Evolutionary conservation across 2,888 invertebrate genomes (phyloP).

Genomic region (Eutolmus rufibarbis): DNA sequence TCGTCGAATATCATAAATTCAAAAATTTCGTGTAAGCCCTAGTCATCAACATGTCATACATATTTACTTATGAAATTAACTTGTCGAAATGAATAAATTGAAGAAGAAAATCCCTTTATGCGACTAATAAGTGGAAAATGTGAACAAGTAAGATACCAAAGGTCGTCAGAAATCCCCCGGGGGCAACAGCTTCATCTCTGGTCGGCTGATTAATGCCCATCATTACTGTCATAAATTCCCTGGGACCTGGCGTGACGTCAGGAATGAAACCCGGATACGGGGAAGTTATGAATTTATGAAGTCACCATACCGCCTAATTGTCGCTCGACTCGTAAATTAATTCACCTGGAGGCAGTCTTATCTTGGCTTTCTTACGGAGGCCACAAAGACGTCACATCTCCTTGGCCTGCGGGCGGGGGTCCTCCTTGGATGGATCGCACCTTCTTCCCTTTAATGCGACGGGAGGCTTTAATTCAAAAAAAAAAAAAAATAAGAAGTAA

Average conservation of each 20-base stretch:
- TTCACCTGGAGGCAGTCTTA: not conserved
- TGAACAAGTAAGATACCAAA: not conserved
- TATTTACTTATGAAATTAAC: not conserved
- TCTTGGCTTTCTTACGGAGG: not conserved
- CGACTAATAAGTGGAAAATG: not conserved
- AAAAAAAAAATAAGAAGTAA: not conserved
- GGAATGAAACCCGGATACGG: not conserved
- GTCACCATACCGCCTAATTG: not conserved
- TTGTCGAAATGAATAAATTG: not conserved
- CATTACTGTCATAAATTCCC: not conserved
- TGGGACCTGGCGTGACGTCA: not conserved
- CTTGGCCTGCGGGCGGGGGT: not conserved
- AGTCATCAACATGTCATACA: too few relatives aligned
- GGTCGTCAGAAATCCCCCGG: not conserved
- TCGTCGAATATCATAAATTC: too few relatives aligned
- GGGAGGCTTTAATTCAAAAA: not conserved
- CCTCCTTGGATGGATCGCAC: not conserved
- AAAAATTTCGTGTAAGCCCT: too few relatives aligned
- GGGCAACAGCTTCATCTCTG: not conserved
- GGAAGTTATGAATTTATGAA: not conserved
- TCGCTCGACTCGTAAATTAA: not conserved
- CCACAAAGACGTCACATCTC: not conserved
- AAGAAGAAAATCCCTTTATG: not conserved
- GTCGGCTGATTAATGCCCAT: not conserved
- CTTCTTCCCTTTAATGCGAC: not conserved